These are phyloP conservation scores for Schlechtendalia chinensis DNA, from an alignment of 1,140 invertebrate genomes.

Conservation along the genomic window DNA sequence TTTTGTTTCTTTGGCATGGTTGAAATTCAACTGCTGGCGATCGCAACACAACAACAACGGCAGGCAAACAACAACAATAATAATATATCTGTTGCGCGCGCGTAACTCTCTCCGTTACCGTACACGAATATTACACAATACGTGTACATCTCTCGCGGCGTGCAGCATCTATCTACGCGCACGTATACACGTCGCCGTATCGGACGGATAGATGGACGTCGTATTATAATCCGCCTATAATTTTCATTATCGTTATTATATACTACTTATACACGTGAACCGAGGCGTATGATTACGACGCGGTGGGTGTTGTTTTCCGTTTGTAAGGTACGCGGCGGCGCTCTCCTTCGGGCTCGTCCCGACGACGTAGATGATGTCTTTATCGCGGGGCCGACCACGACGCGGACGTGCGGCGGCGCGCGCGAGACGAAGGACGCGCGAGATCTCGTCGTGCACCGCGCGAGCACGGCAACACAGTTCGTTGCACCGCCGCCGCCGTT, in stretches of 20 bases:
- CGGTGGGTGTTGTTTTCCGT: constrained; percentile 42
- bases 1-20: constrained; percentile 39
- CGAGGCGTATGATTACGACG: constrained; percentile 6
- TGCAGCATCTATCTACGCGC: too few species aligned
- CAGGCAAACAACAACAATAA: neutral
- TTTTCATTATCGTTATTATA: neutral
- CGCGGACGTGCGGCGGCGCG: neutral
- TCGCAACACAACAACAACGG: too few species aligned
- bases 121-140: neutral
- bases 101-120: too few species aligned
- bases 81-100: neutral
- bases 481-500: constrained; percentile 24
- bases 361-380: neutral
- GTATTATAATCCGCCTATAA: constrained; percentile 30
- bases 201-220: neutral
- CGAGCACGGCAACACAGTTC: neutral
- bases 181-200: neutral
- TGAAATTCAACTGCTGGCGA: constrained; percentile 24
- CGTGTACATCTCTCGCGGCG: neutral
- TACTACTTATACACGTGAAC: neutral
- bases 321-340: neutral
- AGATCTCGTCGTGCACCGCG: too few species aligned
- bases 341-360: neutral
- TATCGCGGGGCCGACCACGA: neutral
- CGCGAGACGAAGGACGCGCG: neutral